phyloP scores from a whole-genome alignment of 2,888 invertebrate genomes.

The Cantharis lateralis region DNA sequence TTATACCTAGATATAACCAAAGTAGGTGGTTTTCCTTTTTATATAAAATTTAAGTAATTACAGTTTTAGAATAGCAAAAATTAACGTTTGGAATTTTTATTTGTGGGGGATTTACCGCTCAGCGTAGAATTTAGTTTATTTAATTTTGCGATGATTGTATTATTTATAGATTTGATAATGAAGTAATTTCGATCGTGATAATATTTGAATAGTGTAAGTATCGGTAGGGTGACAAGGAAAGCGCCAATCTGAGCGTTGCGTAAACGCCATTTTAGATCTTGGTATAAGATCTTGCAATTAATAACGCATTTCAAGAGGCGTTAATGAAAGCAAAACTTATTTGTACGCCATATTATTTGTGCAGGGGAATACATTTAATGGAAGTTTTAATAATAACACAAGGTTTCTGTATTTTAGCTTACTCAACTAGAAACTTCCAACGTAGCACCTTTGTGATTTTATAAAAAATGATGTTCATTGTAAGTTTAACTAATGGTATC shows the following conservation, averaged over 20 bases:
- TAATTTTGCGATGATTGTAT: neutral
- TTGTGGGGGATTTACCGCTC: neutral
- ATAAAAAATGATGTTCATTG: neutral
- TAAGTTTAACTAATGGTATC: neutral
- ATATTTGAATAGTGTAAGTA: conserved; percentile 5
- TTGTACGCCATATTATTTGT: conserved; percentile 13
- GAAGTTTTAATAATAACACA: conserved; percentile 12
- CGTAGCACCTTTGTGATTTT: neutral
- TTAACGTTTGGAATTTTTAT: neutral
- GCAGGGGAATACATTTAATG: conserved; percentile 9
- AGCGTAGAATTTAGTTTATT: neutral
- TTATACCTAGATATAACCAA: too few relatives aligned
- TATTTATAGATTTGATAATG: neutral
- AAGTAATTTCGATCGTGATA: neutral
- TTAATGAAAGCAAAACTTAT: conserved; percentile 17
- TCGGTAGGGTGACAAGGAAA: neutral
- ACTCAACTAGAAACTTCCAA: conserved; percentile 4
- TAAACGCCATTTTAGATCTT: neutral
- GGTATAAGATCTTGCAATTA: conserved; percentile 11
- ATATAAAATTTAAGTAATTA: too few relatives aligned
- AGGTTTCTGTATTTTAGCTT: neutral
- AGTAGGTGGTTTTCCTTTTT: too few relatives aligned
- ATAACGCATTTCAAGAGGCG: conserved; percentile 18
- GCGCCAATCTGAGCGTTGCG: neutral
- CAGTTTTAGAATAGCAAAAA: too few relatives aligned